Base-by-base conservation (phyloP, 2,888 invertebrate species). In the Patella pellucida region DNA sequence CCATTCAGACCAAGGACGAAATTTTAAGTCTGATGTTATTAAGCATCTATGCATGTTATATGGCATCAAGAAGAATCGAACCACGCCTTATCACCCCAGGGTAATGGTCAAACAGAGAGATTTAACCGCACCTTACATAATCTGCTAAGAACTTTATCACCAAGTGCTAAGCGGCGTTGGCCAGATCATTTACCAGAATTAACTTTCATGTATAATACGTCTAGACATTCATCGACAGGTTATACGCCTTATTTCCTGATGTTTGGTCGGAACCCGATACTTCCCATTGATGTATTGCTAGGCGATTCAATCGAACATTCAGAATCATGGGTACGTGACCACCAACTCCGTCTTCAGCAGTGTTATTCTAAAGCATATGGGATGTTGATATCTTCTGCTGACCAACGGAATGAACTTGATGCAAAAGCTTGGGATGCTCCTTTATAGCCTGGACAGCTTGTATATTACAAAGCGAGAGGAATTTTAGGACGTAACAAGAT, bases 401-500 rank as follows among this genome's bases (percentile, higher is more conserved):
- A 31, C 1, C 69, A 69, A 67, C 76, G 75, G 69, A 78, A 78
- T 62, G 16, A 52, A 19, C 19, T 52, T 7, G 76, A 78, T 71
- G 72, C 78, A 19, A 76, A 69, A 31, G 75, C 78, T 1, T 71
- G 71, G 69, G 77, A 71, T 52, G 73, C 72, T 50, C 71, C 56
- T 19, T 41, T 78, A n/a, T 9, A 19, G 31, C 51, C 67, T 50
- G 75, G 80, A 19, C 78, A 77, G 62, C 72, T 67, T 54, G 80
- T 78, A 2, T 62, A 78, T 5, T 76, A 76, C 14, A 78, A 73
- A 68, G 31, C n/a, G 27, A 54, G 76, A 50, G 74, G 77, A 23
- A 79, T 74, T 74, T 68, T 69, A 16, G 80, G 76, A 1, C 74
- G 74, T n/a, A 78, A 78, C 54, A 80, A 80, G 54, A 71, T 76